These are phyloP conservation scores for Oscheius sp. DNA, from an alignment of 2,888 invertebrate genomes.

Conservation along the genomic window DNA sequence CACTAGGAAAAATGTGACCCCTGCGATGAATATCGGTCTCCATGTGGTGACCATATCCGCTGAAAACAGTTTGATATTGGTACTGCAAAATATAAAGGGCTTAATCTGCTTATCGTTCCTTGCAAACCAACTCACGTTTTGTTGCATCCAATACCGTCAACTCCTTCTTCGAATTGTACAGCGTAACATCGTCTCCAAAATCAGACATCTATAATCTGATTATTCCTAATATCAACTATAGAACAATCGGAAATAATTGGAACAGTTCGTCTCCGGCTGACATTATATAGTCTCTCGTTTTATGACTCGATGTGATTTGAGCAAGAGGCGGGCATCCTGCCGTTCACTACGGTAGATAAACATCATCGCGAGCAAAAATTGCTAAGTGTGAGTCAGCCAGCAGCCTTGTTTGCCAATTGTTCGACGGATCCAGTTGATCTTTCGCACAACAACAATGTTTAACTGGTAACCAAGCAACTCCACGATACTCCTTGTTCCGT, in stretches of 20 bases:
- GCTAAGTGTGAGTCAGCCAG: too few species aligned
- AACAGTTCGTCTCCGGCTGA: background rate
- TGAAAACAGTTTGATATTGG: background rate
- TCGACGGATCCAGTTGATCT: too few species aligned
- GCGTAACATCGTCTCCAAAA: too few species aligned
- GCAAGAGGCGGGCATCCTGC: background rate
- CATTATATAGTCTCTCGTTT: constrained; percentile 1
- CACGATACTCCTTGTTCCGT: too few species aligned
- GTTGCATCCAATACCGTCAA: too few species aligned
- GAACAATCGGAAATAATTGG: background rate
- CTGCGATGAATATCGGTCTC: background rate
- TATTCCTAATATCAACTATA: background rate
- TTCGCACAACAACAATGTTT: too few species aligned
- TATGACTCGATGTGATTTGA: background rate
- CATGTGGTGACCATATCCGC: background rate
- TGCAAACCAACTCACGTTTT: too few species aligned
- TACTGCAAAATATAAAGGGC: background rate
- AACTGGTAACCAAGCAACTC: too few species aligned
- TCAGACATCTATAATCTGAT: too few species aligned
- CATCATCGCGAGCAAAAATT: background rate
- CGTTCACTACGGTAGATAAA: constrained; percentile 3
- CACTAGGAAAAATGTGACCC: background rate
- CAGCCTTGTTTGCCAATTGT: too few species aligned
- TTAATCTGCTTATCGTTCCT: background rate
- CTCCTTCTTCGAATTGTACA: too few species aligned